Evolutionary conservation across 2,113 vertebrate genomes (phyloP).

Genomic region (Bostrychus sinensis): DNA sequence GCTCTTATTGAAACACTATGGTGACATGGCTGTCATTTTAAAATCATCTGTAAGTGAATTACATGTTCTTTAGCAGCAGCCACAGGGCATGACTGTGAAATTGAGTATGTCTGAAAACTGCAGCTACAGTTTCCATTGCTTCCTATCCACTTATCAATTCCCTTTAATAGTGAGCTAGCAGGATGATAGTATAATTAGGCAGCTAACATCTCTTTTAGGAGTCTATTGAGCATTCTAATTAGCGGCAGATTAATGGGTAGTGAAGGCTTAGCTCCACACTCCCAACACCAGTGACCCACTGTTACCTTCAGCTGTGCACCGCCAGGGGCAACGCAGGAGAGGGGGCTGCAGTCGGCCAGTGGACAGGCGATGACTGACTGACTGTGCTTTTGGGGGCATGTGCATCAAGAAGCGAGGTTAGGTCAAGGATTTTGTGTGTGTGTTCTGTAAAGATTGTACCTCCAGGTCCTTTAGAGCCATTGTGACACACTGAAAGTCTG

Average conservation of each 20-base stretch:
- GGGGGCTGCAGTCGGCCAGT: slow-evolving; percentile 43
- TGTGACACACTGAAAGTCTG: slow-evolving; percentile 74
- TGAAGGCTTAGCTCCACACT: slow-evolving; percentile 54
- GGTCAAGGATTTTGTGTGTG: slow-evolving; percentile 63
- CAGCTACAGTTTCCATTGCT: slow-evolving; percentile 51
- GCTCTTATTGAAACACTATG: slow-evolving; percentile 6
- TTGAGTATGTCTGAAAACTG: slow-evolving; percentile 16
- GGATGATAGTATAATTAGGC: slow-evolving; percentile 75
- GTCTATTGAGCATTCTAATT: slow-evolving; percentile 75
- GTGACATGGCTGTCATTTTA: slow-evolving; percentile 14
- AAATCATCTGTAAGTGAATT: slow-evolving; percentile 25
- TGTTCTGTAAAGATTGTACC: slow-evolving; percentile 38
- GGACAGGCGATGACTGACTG: slow-evolving; percentile 25
- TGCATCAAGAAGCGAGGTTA: slow-evolving; percentile 38
- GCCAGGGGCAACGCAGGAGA: slow-evolving; percentile 60
- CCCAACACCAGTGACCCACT: slow-evolving; percentile 65
- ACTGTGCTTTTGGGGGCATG: slow-evolving; percentile 13
- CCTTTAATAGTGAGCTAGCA: slow-evolving; percentile 66
- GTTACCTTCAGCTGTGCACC: slow-evolving; percentile 72
- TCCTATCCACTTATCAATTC: slow-evolving; percentile 69
- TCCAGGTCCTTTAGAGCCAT: slow-evolving; percentile 68
- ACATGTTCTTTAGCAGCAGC: slow-evolving; percentile 30
- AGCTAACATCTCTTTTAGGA: slow-evolving; percentile 74
- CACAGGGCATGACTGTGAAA: slow-evolving; percentile 24
- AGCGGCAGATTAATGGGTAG: slow-evolving; percentile 73